Conservation (phyloP, 2,113 vertebrate genomes). For the Ornithorhynchus anatinus region DNA sequence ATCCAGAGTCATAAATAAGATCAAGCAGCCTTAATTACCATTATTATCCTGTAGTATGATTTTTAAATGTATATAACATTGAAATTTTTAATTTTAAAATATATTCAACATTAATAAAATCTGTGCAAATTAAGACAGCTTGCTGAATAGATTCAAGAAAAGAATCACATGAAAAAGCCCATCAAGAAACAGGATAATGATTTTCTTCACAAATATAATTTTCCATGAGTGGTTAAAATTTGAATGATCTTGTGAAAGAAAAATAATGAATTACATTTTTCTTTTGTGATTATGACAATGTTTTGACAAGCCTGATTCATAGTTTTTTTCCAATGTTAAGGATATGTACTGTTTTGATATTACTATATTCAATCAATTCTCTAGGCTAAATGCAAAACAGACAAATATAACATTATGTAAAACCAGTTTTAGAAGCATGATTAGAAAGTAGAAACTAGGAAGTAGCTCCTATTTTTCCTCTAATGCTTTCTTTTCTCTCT, state of each 20-base stretch:
- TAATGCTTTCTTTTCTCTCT: background rate
- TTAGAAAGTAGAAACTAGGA: slow-evolving; percentile 22
- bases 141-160: background rate
- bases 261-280: background rate
- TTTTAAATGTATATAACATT: no score
- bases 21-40: no score
- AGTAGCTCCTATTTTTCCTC: slow-evolving; percentile 14
- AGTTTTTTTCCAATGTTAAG: background rate
- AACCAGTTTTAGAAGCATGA: slow-evolving; percentile 8
- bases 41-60: no score
- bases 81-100: no score
- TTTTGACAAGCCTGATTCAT: slow-evolving; percentile 26
- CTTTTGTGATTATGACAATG: slow-evolving; percentile 1
- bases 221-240: slow-evolving; percentile 19
- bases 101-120: background rate
- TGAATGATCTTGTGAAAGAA: slow-evolving; percentile 1
- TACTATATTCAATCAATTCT: slow-evolving; percentile 11
- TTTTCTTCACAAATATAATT: slow-evolving; percentile 7
- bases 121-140: background rate
- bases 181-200: background rate
- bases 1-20: no score
- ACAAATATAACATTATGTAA: slow-evolving; percentile 8
- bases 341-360: background rate
- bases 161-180: background rate
- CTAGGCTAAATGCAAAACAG: background rate